Base-by-base conservation (phyloP, 2,113 vertebrate genomes). In the Plestiodon gilberti region DNA sequence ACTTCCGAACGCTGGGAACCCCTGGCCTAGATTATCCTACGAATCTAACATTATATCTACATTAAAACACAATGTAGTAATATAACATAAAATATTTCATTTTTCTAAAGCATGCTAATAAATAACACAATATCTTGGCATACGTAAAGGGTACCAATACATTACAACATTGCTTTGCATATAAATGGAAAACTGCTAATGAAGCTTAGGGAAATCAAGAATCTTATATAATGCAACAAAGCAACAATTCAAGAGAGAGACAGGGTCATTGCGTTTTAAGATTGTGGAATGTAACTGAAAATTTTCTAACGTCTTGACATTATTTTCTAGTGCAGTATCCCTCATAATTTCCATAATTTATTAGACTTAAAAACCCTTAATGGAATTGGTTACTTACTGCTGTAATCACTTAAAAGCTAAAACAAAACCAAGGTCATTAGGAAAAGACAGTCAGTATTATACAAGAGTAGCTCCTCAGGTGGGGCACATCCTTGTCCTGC, bases 151-250 rank as follows among this genome's bases (percentile, higher is more conserved):
- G 48, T 71, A 73, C 62, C 22, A 79, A 23, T 25, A 35, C 20
- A 48, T 43, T 79, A 61, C 30, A 86, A 38, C 33, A 62, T 43
- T 73, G 23, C 55, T 73, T 71, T 62, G 30, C 64, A 73, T 78
- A 73, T 62, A 86, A 80, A 80, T 86, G 52, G 61, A 80, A 73
- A 30, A 59, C 2, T 43, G 28, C 65, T 80, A 86, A 86, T 80
- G 55, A 80, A 79, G 28, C 55, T 30, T 35, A 70, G 67, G 55
- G 52, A 80, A 78, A 78, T 85, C 15, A 69, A 78, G n/a, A 78
- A 78, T 69, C 1, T 9, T 78, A 30, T 48, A 57, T 69, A 57
- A 28, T 69, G 57, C 65, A 83, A 43, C 70, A 73, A 62, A 73
- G 48, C 33, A 78, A 59, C 43, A 78, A 59, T 69, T 85, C 83